These are phyloP conservation scores for Euschistus heros DNA, from an alignment of 1,140 invertebrate genomes.

Conservation along the genomic window DNA sequence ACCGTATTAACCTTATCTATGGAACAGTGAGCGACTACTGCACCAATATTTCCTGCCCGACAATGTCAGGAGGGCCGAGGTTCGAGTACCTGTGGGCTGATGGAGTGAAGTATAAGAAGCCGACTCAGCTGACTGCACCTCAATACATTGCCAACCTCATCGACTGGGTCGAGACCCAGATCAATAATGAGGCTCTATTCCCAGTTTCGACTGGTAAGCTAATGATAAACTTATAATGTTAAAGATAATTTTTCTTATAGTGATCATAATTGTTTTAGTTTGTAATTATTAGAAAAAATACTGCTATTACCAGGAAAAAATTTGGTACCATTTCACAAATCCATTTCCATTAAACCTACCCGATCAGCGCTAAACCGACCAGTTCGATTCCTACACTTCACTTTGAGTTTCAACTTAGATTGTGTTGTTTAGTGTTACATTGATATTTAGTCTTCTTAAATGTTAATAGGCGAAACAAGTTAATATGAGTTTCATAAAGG, in stretches of 20 bases:
- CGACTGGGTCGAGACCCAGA: constrained; percentile 91
- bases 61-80: constrained; percentile 78
- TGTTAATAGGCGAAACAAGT: no score
- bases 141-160: constrained; percentile 80
- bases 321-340: no score
- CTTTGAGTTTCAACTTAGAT: no score
- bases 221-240: background rate
- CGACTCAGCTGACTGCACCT: constrained; percentile 74
- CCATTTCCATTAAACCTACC: no score
- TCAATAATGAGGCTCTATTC: constrained; percentile 82
- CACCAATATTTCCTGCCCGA: constrained; percentile 74
- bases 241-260: background rate
- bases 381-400: no score
- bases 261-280: background rate
- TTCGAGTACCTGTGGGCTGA: constrained; percentile 95
- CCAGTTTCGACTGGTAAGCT: constrained; percentile 50
- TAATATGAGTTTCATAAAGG: no score
- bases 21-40: constrained; percentile 85
- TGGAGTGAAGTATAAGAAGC: constrained; percentile 76
- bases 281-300: background rate
- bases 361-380: no score
- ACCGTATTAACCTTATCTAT: constrained; percentile 87
- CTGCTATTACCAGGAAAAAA: background rate
- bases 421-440: no score
- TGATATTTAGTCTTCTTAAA: no score